These are phyloP conservation scores for Cyanistes caeruleus DNA, from an alignment of 2,113 vertebrate genomes.

Conservation along the genomic window DNA sequence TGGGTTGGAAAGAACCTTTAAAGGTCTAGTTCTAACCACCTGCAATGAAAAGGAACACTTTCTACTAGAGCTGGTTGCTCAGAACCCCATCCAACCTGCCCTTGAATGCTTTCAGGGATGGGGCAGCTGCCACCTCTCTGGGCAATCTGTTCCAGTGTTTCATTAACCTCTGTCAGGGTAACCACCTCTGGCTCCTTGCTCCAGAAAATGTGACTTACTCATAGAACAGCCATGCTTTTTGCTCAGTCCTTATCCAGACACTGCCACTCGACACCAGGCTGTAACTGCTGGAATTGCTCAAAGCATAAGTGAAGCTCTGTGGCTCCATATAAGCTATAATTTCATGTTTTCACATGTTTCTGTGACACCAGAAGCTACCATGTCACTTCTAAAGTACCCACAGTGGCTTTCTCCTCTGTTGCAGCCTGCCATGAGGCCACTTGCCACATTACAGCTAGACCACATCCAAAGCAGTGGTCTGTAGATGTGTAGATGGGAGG, in stretches of 20 bases:
- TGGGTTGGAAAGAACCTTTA: neutral
- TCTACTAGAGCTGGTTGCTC: neutral
- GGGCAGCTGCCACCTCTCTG: neutral
- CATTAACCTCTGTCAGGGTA: neutral
- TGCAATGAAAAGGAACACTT: neutral
- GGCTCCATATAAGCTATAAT: neutral
- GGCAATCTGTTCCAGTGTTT: neutral
- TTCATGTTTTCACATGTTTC: neutral
- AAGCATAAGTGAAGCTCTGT: neutral
- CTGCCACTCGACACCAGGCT: neutral
- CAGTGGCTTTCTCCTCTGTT: neutral
- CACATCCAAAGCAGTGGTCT: neutral
- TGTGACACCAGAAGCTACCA: neutral
- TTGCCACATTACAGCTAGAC: neutral
- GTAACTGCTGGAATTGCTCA: neutral
- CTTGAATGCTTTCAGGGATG: neutral
- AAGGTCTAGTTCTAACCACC: neutral
- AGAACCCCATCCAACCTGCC: neutral
- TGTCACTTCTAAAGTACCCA: neutral
- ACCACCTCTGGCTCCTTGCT: neutral
- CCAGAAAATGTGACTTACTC: neutral
- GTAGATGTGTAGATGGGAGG: neutral
- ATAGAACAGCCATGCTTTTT: neutral
- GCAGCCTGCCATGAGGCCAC: neutral
- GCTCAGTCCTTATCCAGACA: neutral